phyloP scores from a whole-genome alignment of 2,797 vertebrate genomes.

The Pangasius sanitwongsei region DNA sequence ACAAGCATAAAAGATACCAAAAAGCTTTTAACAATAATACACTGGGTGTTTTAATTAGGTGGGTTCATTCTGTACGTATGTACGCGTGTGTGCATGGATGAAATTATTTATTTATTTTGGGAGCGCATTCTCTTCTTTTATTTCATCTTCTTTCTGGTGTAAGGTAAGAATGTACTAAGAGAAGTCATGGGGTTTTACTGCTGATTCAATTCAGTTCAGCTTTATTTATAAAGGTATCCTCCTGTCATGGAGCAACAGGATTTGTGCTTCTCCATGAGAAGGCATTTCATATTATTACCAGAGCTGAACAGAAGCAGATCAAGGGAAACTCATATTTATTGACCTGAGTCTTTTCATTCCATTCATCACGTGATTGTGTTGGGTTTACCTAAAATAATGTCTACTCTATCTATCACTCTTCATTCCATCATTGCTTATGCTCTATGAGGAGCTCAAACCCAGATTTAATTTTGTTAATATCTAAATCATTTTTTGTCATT shows the following conservation, averaged over 20 bases:
- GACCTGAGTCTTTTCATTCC: slow-evolving; percentile 27
- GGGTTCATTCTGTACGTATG: not conserved
- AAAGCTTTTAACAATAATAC: not conserved
- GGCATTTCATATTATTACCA: slow-evolving; percentile 39
- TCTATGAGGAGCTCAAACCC: not conserved
- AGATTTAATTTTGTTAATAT: not conserved
- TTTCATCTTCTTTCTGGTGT: slow-evolving; percentile 4
- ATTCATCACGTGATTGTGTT: slow-evolving; percentile 21
- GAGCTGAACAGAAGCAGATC: slow-evolving; percentile 35
- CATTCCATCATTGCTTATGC: slow-evolving; percentile 27
- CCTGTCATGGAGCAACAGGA: slow-evolving; percentile 26
- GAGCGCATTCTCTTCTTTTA: not conserved
- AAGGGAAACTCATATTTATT: slow-evolving; percentile 27
- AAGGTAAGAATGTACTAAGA: not conserved
- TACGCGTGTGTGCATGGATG: not conserved
- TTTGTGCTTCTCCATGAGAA: not conserved
- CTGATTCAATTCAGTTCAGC: slow-evolving; percentile 31
- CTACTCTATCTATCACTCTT: slow-evolving; percentile 12
- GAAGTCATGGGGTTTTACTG: slow-evolving; percentile 29
- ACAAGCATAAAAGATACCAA: not conserved
- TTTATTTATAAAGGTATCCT: slow-evolving; percentile 32
- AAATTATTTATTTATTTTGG: not conserved
- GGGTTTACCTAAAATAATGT: slow-evolving; percentile 28
- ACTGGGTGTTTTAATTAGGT: not conserved
- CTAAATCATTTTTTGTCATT: no score